Evolutionary conservation across 1,140 invertebrate species (phyloP).

Genomic region (Tyrophagus putrescentiae): DNA sequence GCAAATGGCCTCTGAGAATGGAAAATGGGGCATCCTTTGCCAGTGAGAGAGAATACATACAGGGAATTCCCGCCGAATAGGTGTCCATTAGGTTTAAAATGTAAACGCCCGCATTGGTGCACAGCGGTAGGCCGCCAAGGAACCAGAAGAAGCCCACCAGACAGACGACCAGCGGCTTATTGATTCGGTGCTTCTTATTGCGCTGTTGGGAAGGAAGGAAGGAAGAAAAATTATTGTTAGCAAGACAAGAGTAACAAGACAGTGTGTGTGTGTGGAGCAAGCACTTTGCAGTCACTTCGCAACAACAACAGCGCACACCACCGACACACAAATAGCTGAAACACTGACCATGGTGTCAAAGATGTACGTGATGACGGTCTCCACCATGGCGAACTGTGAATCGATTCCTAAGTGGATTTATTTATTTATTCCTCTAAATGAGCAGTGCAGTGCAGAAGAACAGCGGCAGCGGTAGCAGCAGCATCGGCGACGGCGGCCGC

Average conservation of each 20-base stretch:
- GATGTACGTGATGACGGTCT: constrained; percentile 87
- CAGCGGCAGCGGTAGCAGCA: too few species aligned
- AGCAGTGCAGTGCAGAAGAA: too few species aligned
- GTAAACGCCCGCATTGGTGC: constrained; percentile 34
- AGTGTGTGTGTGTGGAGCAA: neutral
- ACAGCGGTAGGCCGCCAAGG: constrained; percentile 48
- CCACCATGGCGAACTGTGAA: constrained; percentile 83
- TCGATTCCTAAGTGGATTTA: too few species aligned
- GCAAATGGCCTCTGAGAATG: constrained; percentile 32
- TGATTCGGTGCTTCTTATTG: constrained; percentile 32
- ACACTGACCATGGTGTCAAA: constrained; percentile 57
- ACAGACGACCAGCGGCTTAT: constrained; percentile 54
- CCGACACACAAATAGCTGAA: neutral
- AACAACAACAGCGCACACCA: neutral
- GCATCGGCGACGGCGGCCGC: too few species aligned
- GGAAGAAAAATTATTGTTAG: neutral
- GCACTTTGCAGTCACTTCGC: neutral
- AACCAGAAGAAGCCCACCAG: constrained; percentile 53
- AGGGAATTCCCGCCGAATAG: constrained; percentile 32
- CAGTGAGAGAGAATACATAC: constrained; percentile 31
- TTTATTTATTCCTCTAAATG: too few species aligned
- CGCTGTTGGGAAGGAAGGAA: constrained; percentile 2
- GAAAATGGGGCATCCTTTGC: too few species aligned
- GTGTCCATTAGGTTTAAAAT: constrained; percentile 33
- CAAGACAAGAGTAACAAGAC: neutral